Evolutionary conservation across 1,140 invertebrate genomes (phyloP), one percentile per base, ranked within the genome.

Genomic region (Archivesica marissinica): DNA sequence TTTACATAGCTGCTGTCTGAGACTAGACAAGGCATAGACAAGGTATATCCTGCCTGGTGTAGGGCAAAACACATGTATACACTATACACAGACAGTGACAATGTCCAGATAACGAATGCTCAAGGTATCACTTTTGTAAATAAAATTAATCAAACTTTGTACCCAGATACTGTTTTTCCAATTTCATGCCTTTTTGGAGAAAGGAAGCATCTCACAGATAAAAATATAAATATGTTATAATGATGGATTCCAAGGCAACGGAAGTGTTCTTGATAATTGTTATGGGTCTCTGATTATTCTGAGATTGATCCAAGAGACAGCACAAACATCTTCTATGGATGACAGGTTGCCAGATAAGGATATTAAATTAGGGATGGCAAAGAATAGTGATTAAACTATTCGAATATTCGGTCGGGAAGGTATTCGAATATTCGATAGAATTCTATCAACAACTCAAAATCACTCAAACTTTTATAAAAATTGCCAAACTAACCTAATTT

Each of bases 91-190:
- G 20, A 66, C 33, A 2, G 23, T 66, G 50, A 52, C 17, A 7
- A n/a, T n/a, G 4, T 20, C 17, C 25, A 52, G 23, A n/a, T n/a
- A n/a, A n/a, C n/a, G n/a, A n/a, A n/a, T n/a, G n/a, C n/a, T n/a
- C n/a, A n/a, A n/a, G n/a, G n/a, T n/a, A n/a, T n/a, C n/a, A n/a
- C n/a, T n/a, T n/a, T n/a, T n/a, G n/a, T n/a, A 52, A 4, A 7
- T 52, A 66, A 35, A 13, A 66, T 66, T 66, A 35, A 72, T 72
- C 41, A 47, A 52, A 2, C 50, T 72, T n/a, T n/a, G n/a, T 30
- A 33, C 2, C 68, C 68, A 72, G 68, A 50, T 72, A 44, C 68
- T 72, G 50, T 72, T 72, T 72, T 72, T 72, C 68, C 25, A 72
- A 72, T 72, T 72, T 72, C 68, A 72, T 72, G 68, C 68, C 50